A percentile compares a stretch with the other conserved stretches of the same genome.
phyloP scores from a whole-genome alignment of 2,797 vertebrate genomes.

The Lepus oiostolus region DNA sequence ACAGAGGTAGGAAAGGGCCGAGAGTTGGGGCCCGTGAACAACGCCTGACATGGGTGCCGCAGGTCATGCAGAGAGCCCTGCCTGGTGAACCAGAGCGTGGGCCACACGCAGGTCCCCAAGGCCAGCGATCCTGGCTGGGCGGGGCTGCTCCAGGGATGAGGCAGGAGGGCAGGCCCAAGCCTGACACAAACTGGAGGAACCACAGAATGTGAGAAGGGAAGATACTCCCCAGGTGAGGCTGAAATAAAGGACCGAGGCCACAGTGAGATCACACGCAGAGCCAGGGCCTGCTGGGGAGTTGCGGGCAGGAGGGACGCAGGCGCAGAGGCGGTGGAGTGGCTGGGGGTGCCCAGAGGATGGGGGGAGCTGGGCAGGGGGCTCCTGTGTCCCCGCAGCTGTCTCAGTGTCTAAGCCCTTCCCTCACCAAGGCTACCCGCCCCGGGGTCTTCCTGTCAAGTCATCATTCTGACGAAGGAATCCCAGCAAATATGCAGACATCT shows the following conservation, averaged over 20 bases:
- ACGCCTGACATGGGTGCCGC: neutral
- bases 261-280: neutral
- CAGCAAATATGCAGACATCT: neutral
- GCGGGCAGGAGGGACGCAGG: neutral
- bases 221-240: neutral
- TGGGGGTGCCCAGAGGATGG: neutral
- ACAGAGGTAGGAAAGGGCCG: neutral
- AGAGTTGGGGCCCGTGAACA: neutral
- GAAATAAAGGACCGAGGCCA: neutral
- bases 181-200: neutral
- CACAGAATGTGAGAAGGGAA: neutral
- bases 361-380: neutral
- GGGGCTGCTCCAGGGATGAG: neutral
- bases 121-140: neutral
- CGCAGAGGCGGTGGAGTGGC: neutral
- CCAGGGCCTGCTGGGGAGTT: neutral
- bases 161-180: neutral
- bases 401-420: neutral
- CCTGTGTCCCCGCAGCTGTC: neutral
- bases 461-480: neutral
- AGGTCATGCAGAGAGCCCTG: neutral
- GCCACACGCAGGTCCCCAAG: neutral
- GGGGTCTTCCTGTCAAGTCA: neutral
- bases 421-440: neutral
- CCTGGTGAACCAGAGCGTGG: neutral